These are phyloP conservation scores for Ispidina lecontei DNA, from an alignment of 2,797 vertebrate species.

Conservation along the genomic window DNA sequence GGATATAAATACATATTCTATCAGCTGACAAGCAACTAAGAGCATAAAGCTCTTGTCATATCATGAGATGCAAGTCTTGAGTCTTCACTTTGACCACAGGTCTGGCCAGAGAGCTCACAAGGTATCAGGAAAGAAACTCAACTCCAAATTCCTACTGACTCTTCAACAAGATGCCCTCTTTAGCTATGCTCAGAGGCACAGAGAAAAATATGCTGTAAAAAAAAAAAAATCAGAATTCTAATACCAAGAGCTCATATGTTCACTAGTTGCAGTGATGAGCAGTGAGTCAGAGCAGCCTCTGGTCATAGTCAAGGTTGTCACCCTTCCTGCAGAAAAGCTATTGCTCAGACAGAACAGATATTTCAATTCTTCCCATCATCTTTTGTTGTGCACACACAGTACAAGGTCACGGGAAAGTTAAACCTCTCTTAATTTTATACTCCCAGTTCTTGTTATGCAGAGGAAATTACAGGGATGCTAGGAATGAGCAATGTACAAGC, in stretches of 20 bases:
- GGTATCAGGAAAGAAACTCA: not conserved
- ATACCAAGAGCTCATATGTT: not conserved
- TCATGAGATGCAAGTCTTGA: not conserved
- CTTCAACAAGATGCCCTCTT: not conserved
- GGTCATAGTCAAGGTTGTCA: not conserved
- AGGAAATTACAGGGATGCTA: not conserved
- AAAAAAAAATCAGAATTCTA: not conserved
- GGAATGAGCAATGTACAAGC: not conserved
- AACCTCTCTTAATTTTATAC: not conserved
- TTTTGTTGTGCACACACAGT: not conserved
- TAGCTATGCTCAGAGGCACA: not conserved
- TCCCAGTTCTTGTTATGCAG: not conserved
- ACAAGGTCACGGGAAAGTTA: not conserved
- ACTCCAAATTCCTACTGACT: not conserved
- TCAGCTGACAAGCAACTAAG: not conserved
- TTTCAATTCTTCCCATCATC: not conserved
- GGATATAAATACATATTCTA: not conserved
- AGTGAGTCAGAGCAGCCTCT: not conserved
- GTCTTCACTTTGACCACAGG: not conserved
- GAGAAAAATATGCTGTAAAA: not conserved
- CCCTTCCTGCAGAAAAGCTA: not conserved
- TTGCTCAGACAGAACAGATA: not conserved
- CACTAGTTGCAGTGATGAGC: not conserved
- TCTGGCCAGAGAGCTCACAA: not conserved
- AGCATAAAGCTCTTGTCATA: not conserved